Percentiles rank a stretch among this genome's conserved stretches.
These are phyloP conservation scores for Ambastaia sidthimunki DNA, from an alignment of 2,797 vertebrate genomes.

Conservation along the genomic window DNA sequence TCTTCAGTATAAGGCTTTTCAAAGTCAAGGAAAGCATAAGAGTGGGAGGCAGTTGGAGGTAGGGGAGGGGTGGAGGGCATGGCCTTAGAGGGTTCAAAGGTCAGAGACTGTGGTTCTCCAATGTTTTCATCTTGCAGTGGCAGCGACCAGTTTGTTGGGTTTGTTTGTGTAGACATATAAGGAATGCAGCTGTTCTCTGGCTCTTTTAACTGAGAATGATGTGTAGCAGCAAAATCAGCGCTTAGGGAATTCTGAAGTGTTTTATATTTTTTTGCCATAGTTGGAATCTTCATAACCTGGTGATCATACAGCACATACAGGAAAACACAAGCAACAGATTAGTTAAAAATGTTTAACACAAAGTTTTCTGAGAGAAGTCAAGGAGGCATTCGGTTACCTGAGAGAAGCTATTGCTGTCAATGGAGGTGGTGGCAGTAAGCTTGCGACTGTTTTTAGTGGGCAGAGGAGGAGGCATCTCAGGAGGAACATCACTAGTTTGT, in stretches of 20 bases:
- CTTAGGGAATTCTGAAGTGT: constrained; percentile 58
- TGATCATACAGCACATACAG: constrained; percentile 7
- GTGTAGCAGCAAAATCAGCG: constrained; percentile 48
- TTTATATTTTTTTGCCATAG: constrained; percentile 66
- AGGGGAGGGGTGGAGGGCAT: constrained; percentile 44
- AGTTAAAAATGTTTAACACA: not conserved
- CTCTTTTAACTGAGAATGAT: constrained; percentile 54
- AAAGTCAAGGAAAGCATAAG: constrained; percentile 16
- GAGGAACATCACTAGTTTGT: constrained; percentile 34
- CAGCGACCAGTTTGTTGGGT: constrained; percentile 57
- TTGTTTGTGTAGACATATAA: not conserved
- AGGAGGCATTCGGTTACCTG: constrained; percentile 38
- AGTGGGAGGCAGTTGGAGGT: constrained; percentile 41
- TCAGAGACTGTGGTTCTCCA: constrained; percentile 38
- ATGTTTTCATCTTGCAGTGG: constrained; percentile 56
- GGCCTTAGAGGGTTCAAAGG: constrained; percentile 6
- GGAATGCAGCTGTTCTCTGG: constrained; percentile 43
- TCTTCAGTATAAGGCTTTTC: constrained; percentile 29
- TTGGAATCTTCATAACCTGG: constrained; percentile 57
- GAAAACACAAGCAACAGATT: not conserved
- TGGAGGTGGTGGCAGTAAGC: constrained; percentile 46
- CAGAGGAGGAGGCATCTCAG: constrained; percentile 43
- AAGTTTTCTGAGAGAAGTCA: constrained; percentile 40
- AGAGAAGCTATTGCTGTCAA: constrained; percentile 64
- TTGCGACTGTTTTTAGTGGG: constrained; percentile 63